These are phyloP conservation scores for Oscheius onirici DNA, from an alignment of 2,888 invertebrate species.

Conservation along the genomic window DNA sequence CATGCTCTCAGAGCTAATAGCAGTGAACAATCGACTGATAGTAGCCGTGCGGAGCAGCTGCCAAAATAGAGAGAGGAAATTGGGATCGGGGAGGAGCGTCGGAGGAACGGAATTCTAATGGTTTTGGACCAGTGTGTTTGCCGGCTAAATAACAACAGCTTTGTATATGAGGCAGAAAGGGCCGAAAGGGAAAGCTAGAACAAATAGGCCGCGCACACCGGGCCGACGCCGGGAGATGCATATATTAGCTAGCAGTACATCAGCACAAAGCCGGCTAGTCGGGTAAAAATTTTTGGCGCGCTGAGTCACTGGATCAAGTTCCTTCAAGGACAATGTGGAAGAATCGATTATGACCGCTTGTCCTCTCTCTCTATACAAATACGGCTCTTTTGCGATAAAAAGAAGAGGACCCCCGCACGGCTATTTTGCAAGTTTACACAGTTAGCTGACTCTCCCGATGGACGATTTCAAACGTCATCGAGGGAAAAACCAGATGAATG, in stretches of 20 bases:
- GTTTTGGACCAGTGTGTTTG: constrained; percentile 13
- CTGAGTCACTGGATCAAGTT: constrained; percentile 17
- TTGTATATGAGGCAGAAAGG: constrained; percentile 25
- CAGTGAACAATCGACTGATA: background rate
- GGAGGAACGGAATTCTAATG: background rate
- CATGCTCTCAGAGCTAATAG: background rate
- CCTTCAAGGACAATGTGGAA: background rate
- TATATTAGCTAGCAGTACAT: constrained; percentile 26
- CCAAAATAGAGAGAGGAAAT: background rate
- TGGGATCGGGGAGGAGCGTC: background rate
- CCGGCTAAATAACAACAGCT: constrained; percentile 19
- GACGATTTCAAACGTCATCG: constrained; percentile 15
- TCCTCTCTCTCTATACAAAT: constrained; percentile 15
- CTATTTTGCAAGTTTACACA: constrained; percentile 5
- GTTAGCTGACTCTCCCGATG: constrained; percentile 19
- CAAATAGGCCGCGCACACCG: constrained; percentile 33
- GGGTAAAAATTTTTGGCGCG: background rate
- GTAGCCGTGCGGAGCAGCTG: constrained; percentile 12
- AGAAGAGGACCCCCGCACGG: background rate
- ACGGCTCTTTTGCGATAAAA: constrained; percentile 13
- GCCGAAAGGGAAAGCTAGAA: constrained; percentile 31
- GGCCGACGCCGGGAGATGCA: constrained; percentile 26
- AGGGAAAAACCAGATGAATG: constrained; percentile 22
- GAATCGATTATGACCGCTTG: constrained; percentile 11
- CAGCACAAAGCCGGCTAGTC: background rate